Evolutionary conservation across 2,888 invertebrate species (phyloP), one percentile per base, ranked within the genome.

Genomic region (Resseliella maxima): DNA sequence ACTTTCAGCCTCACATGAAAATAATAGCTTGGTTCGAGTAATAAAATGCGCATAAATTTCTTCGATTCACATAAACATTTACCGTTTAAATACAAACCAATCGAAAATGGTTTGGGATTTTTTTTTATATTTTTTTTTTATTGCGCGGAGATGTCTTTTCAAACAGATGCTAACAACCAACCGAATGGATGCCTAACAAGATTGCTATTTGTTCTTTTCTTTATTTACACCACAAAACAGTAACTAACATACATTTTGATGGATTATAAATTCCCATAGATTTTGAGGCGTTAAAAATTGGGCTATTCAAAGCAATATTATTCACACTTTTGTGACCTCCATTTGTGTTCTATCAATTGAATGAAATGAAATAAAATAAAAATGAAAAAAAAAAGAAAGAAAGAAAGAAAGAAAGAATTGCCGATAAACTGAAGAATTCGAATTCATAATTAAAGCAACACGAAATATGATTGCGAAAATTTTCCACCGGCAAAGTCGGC

Each of bases 1-100:
- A 15, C 72, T 0, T 27, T 59, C 50, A 50, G 50, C 18, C 50
- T 8, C 18, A 18, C 46, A 59, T 24, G 31, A 72, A 72, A 27
- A 2, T 15, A 35, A 72, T 72, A 15, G 31, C 15, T n/a, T n/a
- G 6, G 3, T 15, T 31, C 31, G 31, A n/a, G 35, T 72, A 72
- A 35, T 72, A 72, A 72, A 72, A 72, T 72, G 35, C 72, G 72
- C 72, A 72, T 72, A 72, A 5, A 31, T 31, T 72, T 12, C 31
- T 35, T n/a, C 15, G 15, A 31, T 35, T 0, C 24, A 27, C 72
- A 72, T 31, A 72, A 72, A 0, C 72, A 72, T 72, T 72, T 72
- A 15, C 15, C 35, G 72, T 15, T 72, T 72, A 35, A 31, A 72
- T 72, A 1, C 72, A 3, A 72, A 72, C 5, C 15, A 72, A 72